Conservation (phyloP, 1,140 invertebrate species). For the Drosophila insularis region DNA sequence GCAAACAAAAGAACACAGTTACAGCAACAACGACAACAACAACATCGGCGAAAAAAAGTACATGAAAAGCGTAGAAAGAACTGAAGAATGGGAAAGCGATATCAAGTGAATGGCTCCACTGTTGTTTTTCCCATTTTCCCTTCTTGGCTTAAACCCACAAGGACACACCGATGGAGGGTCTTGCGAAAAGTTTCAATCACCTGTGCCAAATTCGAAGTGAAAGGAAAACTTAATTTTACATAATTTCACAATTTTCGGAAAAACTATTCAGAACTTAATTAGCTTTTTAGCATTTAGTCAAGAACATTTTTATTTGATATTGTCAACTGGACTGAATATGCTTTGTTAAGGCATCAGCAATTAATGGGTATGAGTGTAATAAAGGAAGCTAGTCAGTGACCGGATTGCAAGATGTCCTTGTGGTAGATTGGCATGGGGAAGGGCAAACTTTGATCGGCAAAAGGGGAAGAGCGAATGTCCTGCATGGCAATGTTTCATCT, state of each 20-base stretch:
- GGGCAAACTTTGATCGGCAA: not conserved
- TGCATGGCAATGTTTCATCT: constrained; percentile 61
- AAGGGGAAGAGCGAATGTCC: constrained; percentile 60
- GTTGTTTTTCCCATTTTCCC: no score
- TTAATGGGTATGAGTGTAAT: not conserved
- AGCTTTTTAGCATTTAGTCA: no score
- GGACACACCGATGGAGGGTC: no score
- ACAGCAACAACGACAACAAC: constrained; percentile 6
- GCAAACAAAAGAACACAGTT: constrained; percentile 25
- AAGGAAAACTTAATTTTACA: no score
- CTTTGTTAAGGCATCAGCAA: not conserved
- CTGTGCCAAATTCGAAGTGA: no score
- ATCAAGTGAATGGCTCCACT: no score
- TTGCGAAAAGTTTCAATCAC: no score
- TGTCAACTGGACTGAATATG: not conserved
- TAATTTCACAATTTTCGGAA: no score
- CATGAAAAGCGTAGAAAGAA: constrained; percentile 12
- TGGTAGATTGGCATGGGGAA: constrained; percentile 16
- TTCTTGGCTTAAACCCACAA: no score
- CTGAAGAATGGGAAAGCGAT: not conserved
- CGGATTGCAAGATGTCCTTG: not conserved
- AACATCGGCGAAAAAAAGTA: constrained; percentile 19
- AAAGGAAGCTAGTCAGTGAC: not conserved
- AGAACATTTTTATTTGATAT: no score
- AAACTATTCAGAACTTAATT: no score